Conservation (phyloP, 2,888 invertebrate genomes). For the Tachina grossa region DNA sequence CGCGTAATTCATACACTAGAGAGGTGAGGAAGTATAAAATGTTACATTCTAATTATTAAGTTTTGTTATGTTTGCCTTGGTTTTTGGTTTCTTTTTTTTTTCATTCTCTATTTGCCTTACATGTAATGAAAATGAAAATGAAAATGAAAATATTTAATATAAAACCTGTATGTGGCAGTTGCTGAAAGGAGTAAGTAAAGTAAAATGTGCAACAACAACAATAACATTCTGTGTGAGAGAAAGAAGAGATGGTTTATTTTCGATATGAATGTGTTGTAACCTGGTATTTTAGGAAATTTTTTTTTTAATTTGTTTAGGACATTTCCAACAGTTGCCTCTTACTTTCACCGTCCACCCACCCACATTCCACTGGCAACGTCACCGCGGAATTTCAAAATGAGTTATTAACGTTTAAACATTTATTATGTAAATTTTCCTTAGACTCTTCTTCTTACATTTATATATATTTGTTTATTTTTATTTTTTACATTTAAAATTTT, state of each 20-base stretch:
- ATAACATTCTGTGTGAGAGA: background rate
- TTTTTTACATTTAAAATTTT: conserved; percentile 48
- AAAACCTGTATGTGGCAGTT: conserved; percentile 66
- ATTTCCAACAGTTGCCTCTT: conserved; percentile 59
- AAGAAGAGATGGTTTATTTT: conserved; percentile 39
- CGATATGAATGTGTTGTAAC: conserved; percentile 59
- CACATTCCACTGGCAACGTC: conserved; percentile 53
- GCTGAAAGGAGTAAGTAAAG: conserved; percentile 42
- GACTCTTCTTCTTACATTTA: conserved; percentile 11
- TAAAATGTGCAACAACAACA: conserved; percentile 9
- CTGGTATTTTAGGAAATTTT: conserved; percentile 73
- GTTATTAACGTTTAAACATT: conserved; percentile 78
- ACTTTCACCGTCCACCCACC: too few species aligned
- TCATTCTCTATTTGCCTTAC: conserved; percentile 8
- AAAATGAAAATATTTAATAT: conserved; percentile 67
- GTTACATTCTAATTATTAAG: conserved; percentile 69
- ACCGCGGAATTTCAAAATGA: conserved; percentile 80
- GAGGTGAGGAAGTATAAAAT: conserved; percentile 60
- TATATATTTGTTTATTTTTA: background rate
- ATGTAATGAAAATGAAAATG: conserved; percentile 50
- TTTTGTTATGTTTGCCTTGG: conserved; percentile 27
- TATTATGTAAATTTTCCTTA: conserved; percentile 66
- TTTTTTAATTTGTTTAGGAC: conserved; percentile 78
- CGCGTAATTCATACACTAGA: background rate
- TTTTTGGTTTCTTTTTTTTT: background rate